Evolutionary conservation across 2,797 vertebrate species (phyloP), one percentile per base, ranked within the genome.

Genomic region (Borostomias antarcticus): DNA sequence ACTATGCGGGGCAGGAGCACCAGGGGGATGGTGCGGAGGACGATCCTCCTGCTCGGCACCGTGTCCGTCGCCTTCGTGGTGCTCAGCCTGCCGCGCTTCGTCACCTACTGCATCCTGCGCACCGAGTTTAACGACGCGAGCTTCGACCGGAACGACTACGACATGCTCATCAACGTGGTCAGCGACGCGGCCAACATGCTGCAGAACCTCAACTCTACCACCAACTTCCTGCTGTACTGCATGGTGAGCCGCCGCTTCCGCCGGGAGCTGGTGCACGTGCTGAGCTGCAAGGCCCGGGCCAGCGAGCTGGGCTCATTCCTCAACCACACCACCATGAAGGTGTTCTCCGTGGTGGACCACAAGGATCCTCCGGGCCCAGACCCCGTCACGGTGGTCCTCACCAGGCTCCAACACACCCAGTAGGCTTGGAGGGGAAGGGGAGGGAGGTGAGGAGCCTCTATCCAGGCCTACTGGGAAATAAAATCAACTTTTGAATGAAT

Each of bases 151-250:
- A 69, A 93, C 0, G 84, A 94, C 82, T 93, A 93, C 81, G 61
- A 52, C 13, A 66, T 91, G 52, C 76, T 87, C 45, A 91, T 93
- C 74, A 93, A 93, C 0, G 63, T 91, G 58, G 80, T 88, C 0
- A 76, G 89, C 11, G 92, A 94, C 66, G 0, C 91, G 50, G 89
- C 89, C 64, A 93, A 92, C 78, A 93, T 93, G 92, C 82, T 93
- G 62, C 92, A 94, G 71, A 93, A 91, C 86, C 87, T 93, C n/a
- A 93, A 92, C 78, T 92, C 91, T 68, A 83, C 86, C 83, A 92
- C 91, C 68, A 94, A 94, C 82, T 92, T 93, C 78, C 75, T 94
- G 62, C 88, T 94, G n/a, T 94, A 94, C 84, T 93, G 91, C 64
- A 54, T 91, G 78, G 90, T 89, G 40, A 93, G 92, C 73, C 80